phyloP scores from a whole-genome alignment of 1,140 invertebrate species.

The Sminthurinus signatus region DNA sequence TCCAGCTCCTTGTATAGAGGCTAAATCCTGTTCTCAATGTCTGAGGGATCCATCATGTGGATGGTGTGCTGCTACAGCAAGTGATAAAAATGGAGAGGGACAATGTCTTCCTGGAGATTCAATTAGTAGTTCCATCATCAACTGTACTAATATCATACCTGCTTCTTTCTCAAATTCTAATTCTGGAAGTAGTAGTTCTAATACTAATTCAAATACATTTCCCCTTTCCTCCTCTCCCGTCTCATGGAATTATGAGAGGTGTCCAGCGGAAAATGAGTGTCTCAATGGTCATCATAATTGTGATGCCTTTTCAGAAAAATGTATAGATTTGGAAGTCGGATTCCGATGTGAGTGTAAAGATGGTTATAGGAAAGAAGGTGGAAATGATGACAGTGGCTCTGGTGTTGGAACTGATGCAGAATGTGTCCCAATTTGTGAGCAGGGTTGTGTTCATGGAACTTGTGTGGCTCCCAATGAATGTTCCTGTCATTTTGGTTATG shows the following conservation, averaged over 20 bases:
- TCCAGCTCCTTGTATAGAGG: constrained; percentile 71
- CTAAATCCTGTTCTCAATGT: constrained; percentile 80
- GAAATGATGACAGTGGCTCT: too few species aligned
- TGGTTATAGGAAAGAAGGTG: constrained; percentile 56
- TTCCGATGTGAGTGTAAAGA: constrained; percentile 79
- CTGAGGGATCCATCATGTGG: constrained; percentile 79
- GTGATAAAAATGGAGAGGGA: constrained; percentile 52
- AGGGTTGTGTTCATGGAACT: constrained; percentile 80
- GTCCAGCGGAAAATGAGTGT: constrained; percentile 91
- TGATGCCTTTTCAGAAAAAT: constrained; percentile 74
- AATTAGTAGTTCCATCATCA: background rate
- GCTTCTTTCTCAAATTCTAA: too few species aligned
- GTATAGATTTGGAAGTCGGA: constrained; percentile 64
- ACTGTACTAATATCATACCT: too few species aligned
- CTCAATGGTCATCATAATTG: constrained; percentile 84
- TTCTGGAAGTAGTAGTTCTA: background rate
- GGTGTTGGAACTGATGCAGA: constrained; percentile 40
- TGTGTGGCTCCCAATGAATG: constrained; percentile 81
- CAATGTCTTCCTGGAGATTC: constrained; percentile 28
- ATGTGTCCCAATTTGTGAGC: constrained; percentile 76
- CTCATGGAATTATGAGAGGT: constrained; percentile 74
- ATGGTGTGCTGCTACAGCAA: constrained; percentile 57
- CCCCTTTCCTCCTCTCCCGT: background rate
- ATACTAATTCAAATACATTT: background rate
- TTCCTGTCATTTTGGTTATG: constrained; percentile 88